A percentile compares a stretch with the other conserved stretches of the same genome.
Conservation (phyloP, 2,888 invertebrate species). For the Ophion ventricosus region DNA sequence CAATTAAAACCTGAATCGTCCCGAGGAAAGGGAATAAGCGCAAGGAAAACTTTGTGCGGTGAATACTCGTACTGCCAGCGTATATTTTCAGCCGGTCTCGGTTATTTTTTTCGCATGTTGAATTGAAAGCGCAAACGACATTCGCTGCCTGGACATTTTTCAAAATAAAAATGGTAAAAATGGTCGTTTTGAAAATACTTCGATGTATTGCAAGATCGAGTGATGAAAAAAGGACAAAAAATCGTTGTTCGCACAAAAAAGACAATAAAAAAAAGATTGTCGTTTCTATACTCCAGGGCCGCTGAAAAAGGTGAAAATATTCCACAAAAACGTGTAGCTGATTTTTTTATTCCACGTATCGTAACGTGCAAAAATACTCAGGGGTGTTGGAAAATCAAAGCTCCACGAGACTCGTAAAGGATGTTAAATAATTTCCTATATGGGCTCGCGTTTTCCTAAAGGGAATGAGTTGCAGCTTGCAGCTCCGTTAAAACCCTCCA, state of each 20-base stretch:
- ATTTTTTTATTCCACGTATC: not conserved
- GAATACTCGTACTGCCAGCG: too few species aligned
- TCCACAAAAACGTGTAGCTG: not conserved
- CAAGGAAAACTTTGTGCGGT: not conserved
- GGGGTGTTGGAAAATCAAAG: constrained; percentile 30
- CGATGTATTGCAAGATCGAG: not conserved
- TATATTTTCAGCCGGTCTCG: too few species aligned
- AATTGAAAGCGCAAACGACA: too few species aligned
- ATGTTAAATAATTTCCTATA: constrained; percentile 6
- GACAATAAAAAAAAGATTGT: not conserved
- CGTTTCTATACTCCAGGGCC: not conserved
- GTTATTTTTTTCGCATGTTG: not conserved
- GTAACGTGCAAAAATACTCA: not conserved
- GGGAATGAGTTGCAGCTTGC: constrained; percentile 4
- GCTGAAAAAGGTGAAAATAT: not conserved
- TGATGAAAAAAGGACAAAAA: not conserved
- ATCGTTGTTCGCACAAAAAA: not conserved
- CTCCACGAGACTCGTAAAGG: not conserved
- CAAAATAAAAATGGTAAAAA: not conserved
- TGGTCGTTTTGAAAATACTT: not conserved
- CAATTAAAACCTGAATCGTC: constrained; percentile 2
- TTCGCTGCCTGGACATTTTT: too few species aligned
- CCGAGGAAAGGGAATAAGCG: not conserved
- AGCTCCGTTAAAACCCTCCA: not conserved
- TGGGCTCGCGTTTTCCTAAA: not conserved